Conservation (phyloP, 2,113 vertebrate species). For the Lophius piscatorius region DNA sequence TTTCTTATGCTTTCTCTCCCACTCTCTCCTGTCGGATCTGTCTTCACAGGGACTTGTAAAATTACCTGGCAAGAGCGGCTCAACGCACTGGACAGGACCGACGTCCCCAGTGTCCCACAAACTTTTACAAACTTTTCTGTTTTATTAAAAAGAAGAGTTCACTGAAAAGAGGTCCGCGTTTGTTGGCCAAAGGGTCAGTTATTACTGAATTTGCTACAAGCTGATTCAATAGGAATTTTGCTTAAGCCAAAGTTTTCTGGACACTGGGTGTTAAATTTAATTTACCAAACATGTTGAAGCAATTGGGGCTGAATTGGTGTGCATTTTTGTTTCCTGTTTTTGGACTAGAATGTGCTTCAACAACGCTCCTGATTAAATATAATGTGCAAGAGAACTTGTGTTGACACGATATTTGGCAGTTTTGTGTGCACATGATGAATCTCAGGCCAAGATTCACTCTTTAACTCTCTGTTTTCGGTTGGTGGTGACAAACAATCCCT, state of each 20-base stretch:
- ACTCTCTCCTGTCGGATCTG: constrained; percentile 63
- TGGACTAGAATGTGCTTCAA: constrained; percentile 12
- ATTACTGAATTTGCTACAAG: constrained; percentile 42
- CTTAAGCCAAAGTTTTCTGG: constrained; percentile 28
- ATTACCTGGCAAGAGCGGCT: constrained; percentile 66
- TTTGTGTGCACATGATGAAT: no score
- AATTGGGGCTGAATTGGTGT: constrained; percentile 10
- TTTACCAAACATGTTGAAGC: constrained; percentile 41
- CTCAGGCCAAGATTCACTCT: no score
- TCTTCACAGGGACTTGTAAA: constrained; percentile 67
- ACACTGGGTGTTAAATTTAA: constrained; percentile 38
- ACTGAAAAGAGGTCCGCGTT: constrained; percentile 35
- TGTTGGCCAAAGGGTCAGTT: constrained; percentile 41
- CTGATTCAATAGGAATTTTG: constrained; percentile 47
- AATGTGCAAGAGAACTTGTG: no score
- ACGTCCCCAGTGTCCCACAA: constrained; percentile 59
- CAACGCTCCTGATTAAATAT: no score
- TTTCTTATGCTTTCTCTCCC: constrained; percentile 21
- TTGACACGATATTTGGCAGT: no score
- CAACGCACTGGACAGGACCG: constrained; percentile 49
- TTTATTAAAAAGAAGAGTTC: constrained; percentile 64
- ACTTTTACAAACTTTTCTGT: constrained; percentile 54
- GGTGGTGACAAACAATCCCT: no score
- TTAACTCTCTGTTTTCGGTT: no score
- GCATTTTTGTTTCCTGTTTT: constrained; percentile 31